These are phyloP conservation scores for Pygocentrus nattereri DNA, from an alignment of 2,797 vertebrate species.

Conservation along the genomic window DNA sequence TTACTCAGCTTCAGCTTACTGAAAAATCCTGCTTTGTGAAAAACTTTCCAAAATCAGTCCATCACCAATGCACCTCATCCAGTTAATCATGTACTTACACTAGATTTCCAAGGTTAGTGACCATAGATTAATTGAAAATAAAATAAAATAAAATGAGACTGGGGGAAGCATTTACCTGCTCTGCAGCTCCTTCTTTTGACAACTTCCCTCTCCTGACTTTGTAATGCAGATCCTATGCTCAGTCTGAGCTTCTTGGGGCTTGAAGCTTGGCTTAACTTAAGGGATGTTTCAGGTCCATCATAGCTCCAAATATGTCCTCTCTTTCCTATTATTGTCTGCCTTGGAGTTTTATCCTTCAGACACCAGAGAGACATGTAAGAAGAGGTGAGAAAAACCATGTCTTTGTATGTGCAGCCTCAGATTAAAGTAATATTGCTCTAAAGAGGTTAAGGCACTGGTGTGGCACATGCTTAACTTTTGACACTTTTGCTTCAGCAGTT, in stretches of 20 bases:
- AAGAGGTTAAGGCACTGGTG: not conserved
- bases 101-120: no score
- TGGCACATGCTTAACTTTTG: not conserved
- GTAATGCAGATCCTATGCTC: conserved; percentile 53
- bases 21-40: no score
- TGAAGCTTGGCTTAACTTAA: conserved; percentile 57
- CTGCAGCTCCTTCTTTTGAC: conserved; percentile 61
- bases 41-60: no score
- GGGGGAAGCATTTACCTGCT: conserved; percentile 45
- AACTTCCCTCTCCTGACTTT: conserved; percentile 62
- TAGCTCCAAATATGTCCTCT: conserved; percentile 68
- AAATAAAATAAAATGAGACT: not conserved
- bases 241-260: conserved; percentile 71
- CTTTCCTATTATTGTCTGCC: conserved; percentile 62
- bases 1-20: no score
- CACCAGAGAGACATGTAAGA: not conserved
- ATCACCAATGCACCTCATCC: no score
- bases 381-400: not conserved
- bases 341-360: conserved; percentile 72
- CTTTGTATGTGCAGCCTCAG: not conserved
- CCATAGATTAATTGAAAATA: not conserved
- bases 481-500: not conserved
- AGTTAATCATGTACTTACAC: no score
- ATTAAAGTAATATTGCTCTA: not conserved
- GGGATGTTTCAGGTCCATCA: conserved; percentile 64